These are phyloP conservation scores for Pygoscelis adeliae DNA, from an alignment of 2,113 vertebrate genomes.

Conservation along the genomic window DNA sequence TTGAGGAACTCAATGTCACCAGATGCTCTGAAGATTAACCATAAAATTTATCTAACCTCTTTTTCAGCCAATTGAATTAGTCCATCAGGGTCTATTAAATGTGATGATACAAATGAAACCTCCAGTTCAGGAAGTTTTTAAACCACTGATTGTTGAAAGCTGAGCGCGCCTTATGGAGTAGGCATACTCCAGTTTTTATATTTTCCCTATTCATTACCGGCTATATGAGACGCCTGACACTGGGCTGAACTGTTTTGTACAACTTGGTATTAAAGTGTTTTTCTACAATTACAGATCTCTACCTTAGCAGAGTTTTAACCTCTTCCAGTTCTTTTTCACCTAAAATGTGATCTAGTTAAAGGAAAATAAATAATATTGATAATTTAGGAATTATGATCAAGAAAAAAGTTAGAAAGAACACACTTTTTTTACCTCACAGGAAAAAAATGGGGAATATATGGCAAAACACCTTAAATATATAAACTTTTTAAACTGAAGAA, in stretches of 20 bases:
- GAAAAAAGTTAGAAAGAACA: neutral
- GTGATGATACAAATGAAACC: neutral
- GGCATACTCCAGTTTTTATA: neutral
- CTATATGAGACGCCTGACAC: neutral
- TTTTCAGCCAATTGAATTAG: slow-evolving; percentile 1
- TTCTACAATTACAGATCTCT: neutral
- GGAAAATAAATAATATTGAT: neutral
- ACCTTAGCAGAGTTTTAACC: neutral
- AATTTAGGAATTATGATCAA: neutral
- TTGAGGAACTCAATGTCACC: neutral
- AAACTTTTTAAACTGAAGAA: neutral
- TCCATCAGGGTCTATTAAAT: neutral
- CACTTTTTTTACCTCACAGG: neutral
- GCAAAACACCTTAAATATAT: neutral
- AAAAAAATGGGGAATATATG: neutral
- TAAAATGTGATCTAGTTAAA: neutral
- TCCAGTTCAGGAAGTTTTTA: slow-evolving; percentile 14
- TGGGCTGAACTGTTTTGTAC: neutral
- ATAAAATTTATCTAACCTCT: slow-evolving; percentile 21
- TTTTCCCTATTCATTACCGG: neutral
- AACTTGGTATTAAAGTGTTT: neutral
- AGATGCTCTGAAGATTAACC: slow-evolving; percentile 48
- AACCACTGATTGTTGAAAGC: slow-evolving; percentile 13
- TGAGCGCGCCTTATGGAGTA: neutral
- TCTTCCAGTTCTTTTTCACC: neutral